These are phyloP conservation scores for Lasioglossum vierecki DNA, from an alignment of 2,888 invertebrate species.

Conservation along the genomic window DNA sequence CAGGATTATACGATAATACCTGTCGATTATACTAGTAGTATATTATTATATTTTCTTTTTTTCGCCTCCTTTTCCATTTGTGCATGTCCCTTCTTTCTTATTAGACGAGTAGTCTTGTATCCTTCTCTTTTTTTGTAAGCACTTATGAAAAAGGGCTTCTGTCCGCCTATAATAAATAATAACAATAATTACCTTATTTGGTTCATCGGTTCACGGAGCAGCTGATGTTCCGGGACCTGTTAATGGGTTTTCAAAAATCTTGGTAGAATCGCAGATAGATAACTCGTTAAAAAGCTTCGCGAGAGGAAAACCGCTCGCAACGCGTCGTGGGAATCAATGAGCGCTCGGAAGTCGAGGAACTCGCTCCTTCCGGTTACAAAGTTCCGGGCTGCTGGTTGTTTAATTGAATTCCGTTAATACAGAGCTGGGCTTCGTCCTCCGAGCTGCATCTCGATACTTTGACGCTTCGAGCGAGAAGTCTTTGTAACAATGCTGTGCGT, in stretches of 20 bases:
- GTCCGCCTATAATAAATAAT: too few relatives aligned
- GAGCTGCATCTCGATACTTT: not conserved
- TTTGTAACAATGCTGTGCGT: not conserved
- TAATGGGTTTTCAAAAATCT: not conserved
- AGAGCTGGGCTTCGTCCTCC: not conserved
- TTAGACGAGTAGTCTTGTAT: too few relatives aligned
- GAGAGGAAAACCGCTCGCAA: not conserved
- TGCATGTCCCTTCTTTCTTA: too few relatives aligned
- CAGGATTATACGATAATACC: too few relatives aligned
- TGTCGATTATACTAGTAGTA: too few relatives aligned
- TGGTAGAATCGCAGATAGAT: not conserved
- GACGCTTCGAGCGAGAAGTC: not conserved
- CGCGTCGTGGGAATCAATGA: not conserved
- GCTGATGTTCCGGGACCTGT: not conserved
- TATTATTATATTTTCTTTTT: too few relatives aligned
- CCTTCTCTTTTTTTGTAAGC: too few relatives aligned
- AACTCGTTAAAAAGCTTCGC: not conserved
- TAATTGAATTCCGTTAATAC: constrained; percentile 24
- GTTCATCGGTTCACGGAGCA: not conserved
- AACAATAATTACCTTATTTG: too few relatives aligned
- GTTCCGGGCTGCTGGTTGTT: constrained; percentile 5
- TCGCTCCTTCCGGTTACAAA: constrained; percentile 1
- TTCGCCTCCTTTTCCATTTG: too few relatives aligned
- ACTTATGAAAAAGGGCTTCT: too few relatives aligned
- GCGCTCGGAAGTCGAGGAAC: not conserved